These are phyloP conservation scores for Tinea trinotella DNA, from an alignment of 2,888 invertebrate species.

Conservation along the genomic window DNA sequence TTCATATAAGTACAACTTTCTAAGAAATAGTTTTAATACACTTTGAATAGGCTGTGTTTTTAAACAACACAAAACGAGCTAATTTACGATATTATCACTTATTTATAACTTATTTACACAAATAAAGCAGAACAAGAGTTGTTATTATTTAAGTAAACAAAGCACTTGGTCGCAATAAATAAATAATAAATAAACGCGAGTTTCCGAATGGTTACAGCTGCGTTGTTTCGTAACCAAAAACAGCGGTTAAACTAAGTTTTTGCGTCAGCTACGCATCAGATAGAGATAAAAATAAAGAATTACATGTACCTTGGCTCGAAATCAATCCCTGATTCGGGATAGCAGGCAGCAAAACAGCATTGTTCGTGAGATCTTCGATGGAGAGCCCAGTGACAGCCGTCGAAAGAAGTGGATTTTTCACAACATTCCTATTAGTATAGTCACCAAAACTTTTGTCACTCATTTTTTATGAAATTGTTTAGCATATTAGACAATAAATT, in stretches of 20 bases:
- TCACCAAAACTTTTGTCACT: conserved; percentile 66
- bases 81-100: no score
- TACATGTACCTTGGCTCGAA: conserved; percentile 56
- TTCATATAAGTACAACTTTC: no score
- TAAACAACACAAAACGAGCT: no score
- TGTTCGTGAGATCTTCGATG: conserved; percentile 80
- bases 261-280: conserved; percentile 1
- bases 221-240: conserved; percentile 31
- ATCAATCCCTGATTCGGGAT: conserved; percentile 48
- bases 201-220: conserved; percentile 25
- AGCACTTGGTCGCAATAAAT: not conserved
- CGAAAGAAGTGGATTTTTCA: conserved; percentile 80
- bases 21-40: no score
- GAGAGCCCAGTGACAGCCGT: conserved; percentile 81
- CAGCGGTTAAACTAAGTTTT: conserved; percentile 33
- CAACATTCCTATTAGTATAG: conserved; percentile 49
- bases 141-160: not conserved
- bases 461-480: conserved; percentile 40
- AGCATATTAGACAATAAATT: conserved; percentile 42
- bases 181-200: not conserved
- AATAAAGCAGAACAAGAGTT: not conserved
- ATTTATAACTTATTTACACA: no score
- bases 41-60: no score
- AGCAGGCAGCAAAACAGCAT: conserved; percentile 80
- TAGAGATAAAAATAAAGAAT: conserved; percentile 32